phyloP scores from a whole-genome alignment of 2,797 vertebrate species.

The Hippoglossus hippoglossus region DNA sequence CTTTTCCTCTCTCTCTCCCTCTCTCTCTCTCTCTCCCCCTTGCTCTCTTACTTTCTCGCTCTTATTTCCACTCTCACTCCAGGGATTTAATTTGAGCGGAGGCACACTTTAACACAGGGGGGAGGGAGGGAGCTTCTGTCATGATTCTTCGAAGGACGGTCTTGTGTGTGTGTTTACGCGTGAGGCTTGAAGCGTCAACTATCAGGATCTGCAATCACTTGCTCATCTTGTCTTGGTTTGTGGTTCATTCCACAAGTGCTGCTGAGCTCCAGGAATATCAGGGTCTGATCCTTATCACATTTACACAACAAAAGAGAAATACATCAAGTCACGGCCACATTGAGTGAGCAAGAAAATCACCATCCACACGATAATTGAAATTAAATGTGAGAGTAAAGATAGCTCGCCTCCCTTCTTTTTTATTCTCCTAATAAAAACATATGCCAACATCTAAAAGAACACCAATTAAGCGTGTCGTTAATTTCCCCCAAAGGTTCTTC shows the following conservation, averaged over 20 bases:
- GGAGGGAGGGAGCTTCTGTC: conserved; percentile 30
- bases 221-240: conserved; percentile 20
- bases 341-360: neutral
- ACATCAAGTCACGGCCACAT: conserved; percentile 4
- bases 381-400: neutral
- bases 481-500: conserved; percentile 32
- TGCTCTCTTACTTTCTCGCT: conserved; percentile 53
- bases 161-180: conserved; percentile 9
- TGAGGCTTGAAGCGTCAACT: neutral
- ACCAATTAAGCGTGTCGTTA: conserved; percentile 37
- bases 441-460: conserved; percentile 34
- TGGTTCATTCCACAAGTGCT: conserved; percentile 21
- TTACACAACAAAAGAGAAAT: conserved; percentile 10
- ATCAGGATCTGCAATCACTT: conserved; percentile 27
- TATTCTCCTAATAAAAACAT: no score
- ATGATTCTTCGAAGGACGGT: conserved; percentile 49
- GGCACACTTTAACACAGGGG: conserved; percentile 39
- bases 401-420: no score
- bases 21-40: conserved; percentile 51
- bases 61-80: conserved; percentile 63
- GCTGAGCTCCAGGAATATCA: conserved; percentile 6
- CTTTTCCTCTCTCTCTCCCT: conserved; percentile 11
- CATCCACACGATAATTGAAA: neutral
- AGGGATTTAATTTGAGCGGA: conserved; percentile 70
- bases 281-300: conserved; percentile 11